These are phyloP conservation scores for Cathartes aura DNA, from an alignment of 2,113 vertebrate species.

Conservation along the genomic window DNA sequence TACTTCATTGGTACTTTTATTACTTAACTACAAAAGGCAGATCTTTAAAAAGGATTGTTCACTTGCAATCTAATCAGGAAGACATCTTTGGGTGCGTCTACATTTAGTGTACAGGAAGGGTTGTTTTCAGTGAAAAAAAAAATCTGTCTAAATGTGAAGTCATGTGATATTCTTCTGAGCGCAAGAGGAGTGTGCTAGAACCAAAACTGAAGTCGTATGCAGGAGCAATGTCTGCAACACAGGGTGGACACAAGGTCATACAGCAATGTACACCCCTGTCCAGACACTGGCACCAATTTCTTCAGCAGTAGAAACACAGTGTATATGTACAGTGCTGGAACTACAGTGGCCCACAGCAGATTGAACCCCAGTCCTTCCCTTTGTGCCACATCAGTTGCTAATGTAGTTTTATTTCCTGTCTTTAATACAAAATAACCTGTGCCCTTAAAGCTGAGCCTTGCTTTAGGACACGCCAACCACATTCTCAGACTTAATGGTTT, in stretches of 20 bases:
- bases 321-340: background rate
- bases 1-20: background rate
- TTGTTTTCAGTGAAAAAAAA: background rate
- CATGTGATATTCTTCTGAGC: background rate
- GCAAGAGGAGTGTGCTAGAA: background rate
- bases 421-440: background rate
- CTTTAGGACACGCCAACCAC: background rate
- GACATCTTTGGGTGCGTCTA: no score
- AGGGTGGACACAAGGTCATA: background rate
- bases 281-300: background rate
- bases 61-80: background rate
- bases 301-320: background rate
- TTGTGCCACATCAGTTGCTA: background rate
- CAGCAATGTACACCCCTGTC: rapidly evolving
- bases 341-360: background rate
- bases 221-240: background rate
- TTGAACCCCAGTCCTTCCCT: background rate
- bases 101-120: background rate
- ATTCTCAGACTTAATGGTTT: background rate
- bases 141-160: background rate
- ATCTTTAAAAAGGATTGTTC: background rate
- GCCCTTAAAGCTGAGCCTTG: background rate
- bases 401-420: background rate
- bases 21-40: background rate
- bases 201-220: background rate